Evolutionary conservation across 2,888 invertebrate genomes (phyloP), one percentile per base, ranked within the genome.

Genomic region (Anticlea derivata): DNA sequence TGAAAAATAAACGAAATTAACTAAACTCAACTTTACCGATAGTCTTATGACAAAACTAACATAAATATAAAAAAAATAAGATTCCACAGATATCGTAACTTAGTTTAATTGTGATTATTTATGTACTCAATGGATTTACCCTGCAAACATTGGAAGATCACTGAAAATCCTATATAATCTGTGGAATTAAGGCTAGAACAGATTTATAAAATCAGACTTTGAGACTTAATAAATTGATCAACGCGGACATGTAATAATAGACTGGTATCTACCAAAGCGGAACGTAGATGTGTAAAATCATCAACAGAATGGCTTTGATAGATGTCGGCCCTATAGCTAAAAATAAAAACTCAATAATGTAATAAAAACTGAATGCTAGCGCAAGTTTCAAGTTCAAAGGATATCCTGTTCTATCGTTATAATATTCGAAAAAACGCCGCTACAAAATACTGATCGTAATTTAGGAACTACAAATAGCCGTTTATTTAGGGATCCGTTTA

Each of bases 401-500:
- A 11, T 6, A 22, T 29, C 38, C 43, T 47, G 44, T 48, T 49
- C 49, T 13, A 24, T 39, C 43, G n/a, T 33, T 43, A 31, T 23
- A 2, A 37, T 7, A 44, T 29, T 24, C 22, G 26, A 50, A 63
- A 38, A 72, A 72, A 73, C 77, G 69, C 64, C 55, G 63, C 70
- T 69, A 75, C 69, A 63, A 80, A 88, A 89, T 88, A 89, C 87
- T 88, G 88, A 78, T 79, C 73, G 86, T 87, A 83, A 85, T 87
- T 86, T 83, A 89, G 89, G 89, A 89, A 89, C 89, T 86, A 83
- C 78, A 72, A 66, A 69, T 77, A 85, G 86, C 84, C 81, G 75
- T 80, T 72, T 29, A n/a, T 35, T 7, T 24, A 33, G 6, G 5
- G 12, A 8, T 38, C 26, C n/a, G 23, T 27, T 49, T 71, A 66